These are phyloP conservation scores for Monopis laevigella DNA, from an alignment of 2,888 invertebrate species.

Conservation along the genomic window DNA sequence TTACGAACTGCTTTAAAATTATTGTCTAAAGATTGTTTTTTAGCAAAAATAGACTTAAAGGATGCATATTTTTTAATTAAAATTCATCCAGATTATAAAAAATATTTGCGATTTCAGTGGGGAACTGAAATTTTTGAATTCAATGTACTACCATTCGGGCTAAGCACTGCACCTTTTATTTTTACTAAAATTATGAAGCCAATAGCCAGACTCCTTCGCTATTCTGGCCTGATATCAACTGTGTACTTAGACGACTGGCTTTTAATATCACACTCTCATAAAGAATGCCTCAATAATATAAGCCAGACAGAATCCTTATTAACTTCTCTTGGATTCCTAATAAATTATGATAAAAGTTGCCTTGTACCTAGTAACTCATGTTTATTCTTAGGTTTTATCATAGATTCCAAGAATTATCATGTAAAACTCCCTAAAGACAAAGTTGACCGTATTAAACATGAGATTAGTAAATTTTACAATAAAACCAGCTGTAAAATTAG, in stretches of 20 bases:
- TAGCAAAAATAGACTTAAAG: conserved; percentile 11
- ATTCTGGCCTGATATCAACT: conserved; percentile 3
- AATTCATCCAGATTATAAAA: conserved; percentile 9
- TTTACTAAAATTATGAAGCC: conserved; percentile 9
- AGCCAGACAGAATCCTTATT: background rate
- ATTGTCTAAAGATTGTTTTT: conserved; percentile 6
- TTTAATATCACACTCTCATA: background rate
- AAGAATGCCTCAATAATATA: background rate
- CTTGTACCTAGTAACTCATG: conserved; percentile 4
- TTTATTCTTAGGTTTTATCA: conserved; percentile 10
- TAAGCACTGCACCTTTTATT: background rate
- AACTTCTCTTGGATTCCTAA: conserved; percentile 7
- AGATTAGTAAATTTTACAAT: background rate
- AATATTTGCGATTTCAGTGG: conserved; percentile 14
- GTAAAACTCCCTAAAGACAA: background rate
- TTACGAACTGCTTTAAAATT: conserved; percentile 13
- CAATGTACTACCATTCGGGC: conserved; percentile 13
- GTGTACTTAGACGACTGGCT: conserved; percentile 9
- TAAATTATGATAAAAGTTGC: conserved; percentile 8
- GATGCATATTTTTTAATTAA: conserved; percentile 13
- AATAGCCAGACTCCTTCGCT: background rate
- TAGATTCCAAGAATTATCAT: conserved; percentile 2
- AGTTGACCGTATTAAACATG: background rate
- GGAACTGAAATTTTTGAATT: conserved; percentile 11
- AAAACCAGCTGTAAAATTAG: background rate